phyloP scores from a whole-genome alignment of 1,140 invertebrate genomes.

The Phortica variegata region DNA sequence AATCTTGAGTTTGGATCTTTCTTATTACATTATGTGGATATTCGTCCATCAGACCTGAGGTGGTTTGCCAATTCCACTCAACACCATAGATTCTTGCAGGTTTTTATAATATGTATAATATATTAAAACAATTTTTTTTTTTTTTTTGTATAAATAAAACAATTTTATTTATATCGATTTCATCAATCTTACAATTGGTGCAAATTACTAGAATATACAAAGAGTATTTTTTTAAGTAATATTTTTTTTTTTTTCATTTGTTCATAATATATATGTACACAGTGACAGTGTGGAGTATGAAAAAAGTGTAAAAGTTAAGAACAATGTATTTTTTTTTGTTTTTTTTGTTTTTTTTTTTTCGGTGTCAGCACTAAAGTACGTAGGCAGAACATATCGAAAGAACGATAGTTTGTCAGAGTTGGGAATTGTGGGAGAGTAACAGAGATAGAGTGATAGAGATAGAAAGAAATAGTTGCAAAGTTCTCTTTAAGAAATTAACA shows the following conservation, averaged over 20 bases:
- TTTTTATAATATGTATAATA: not conserved
- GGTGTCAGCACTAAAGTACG: no score
- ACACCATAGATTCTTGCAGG: no score
- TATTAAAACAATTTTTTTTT: not conserved
- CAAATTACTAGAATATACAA: conserved; percentile 33
- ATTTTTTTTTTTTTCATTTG: conserved; percentile 8
- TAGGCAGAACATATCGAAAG: no score
- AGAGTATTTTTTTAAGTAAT: not conserved
- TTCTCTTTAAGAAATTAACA: conserved; percentile 34
- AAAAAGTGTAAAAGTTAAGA: no score
- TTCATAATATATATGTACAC: conserved; percentile 4
- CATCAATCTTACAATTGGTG: conserved; percentile 53
- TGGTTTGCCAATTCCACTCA: not conserved
- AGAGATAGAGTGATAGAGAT: conserved; percentile 9
- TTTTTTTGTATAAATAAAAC: conserved; percentile 43
- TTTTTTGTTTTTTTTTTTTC: conserved; percentile 27
- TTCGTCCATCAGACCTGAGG: no score
- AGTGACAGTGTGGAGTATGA: not conserved
- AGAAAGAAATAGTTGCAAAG: conserved; percentile 16
- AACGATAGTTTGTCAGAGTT: not conserved
- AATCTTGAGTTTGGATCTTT: no score
- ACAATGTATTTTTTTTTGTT: conserved; percentile 6
- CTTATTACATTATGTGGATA: no score
- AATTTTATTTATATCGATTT: conserved; percentile 49
- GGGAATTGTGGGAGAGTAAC: not conserved